Evolutionary conservation across 1,140 invertebrate species (phyloP), one percentile per base, ranked within the genome.

Genomic region (Metaphire vulgaris): DNA sequence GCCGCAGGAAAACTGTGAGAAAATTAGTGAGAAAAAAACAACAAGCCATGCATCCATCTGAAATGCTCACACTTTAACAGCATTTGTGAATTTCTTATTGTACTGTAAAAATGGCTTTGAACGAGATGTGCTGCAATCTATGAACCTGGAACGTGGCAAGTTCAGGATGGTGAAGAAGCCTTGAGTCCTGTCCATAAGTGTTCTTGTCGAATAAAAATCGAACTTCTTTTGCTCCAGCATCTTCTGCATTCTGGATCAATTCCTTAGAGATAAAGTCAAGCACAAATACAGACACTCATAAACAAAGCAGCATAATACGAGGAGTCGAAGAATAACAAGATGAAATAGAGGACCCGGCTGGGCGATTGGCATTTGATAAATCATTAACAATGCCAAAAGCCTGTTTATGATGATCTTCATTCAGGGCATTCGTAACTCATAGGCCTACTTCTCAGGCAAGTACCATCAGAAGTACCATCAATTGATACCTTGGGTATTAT

Each of bases 91-190:
- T n/a, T n/a, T n/a, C n/a, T n/a, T n/a, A n/a, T n/a, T n/a, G n/a
- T n/a, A n/a, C n/a, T n/a, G n/a, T n/a, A n/a, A n/a, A n/a, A n/a
- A n/a, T n/a, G n/a, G n/a, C n/a, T n/a, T n/a, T n/a, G n/a, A n/a
- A n/a, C n/a, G n/a, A n/a, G n/a, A n/a, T n/a, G n/a, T n/a, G n/a
- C n/a, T n/a, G n/a, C n/a, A n/a, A n/a, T n/a, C n/a, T n/a, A n/a
- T n/a, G 12, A 14, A 75, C 77, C 74, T 78, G 77, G 64, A 31
- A 78, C 29, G 56, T 64, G 29, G 73, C 68, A 31, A 78, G 32
- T 21, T 67, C 68, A 6, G 77, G 73, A 75, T 74, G 73, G 14
- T 70, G 66, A 1, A 75, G 74, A n/a, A 70, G 32, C 16, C 65
- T 31, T 26, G 65, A 15, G 29, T 75, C 69, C 2, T 30, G 31